Evolutionary conservation across 2,797 vertebrate species (phyloP), one percentile per base, ranked within the genome.

Genomic region (Tokudaia muenninki): DNA sequence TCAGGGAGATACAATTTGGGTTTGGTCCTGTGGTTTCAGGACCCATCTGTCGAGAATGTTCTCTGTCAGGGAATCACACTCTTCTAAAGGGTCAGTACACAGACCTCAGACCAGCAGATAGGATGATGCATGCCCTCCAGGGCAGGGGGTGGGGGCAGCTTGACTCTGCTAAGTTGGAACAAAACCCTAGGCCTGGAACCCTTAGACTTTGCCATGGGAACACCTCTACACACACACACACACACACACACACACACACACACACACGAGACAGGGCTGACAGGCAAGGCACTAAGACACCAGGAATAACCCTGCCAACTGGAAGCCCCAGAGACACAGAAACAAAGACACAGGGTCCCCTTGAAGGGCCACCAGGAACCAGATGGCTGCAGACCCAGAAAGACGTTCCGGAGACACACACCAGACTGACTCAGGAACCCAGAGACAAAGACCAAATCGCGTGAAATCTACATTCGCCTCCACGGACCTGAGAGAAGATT

Each of bases 381-480:
- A 81, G 65, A 87, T 52, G 13, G n/a, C 82, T 21, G 50, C 59
- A 21, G 34, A 44, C 65, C 0, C 70, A 90, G 72, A 50, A 59
- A n/a, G 82, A 57, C 17, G 4, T 55, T 37, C 84, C 63, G 1
- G 29, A 41, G 95, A 70, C 79, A 4, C 47, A 16, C 37, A 34
- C n/a, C 34, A 5, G 12, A 59, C 70, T 13, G 83, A 44, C 63
- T 83, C 67, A 2, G 79, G 11, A 57, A 59, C 55, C 17, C 94
- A 13, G 63, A 80, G 61, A 90, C 94, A 95, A 95, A 94, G 87
- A 90, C 1, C 34, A 86, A 72, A 77, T 81, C 81, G 41, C 61
- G 1, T 8, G 94, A 34, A 83, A 83, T 63, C 31, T 34, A 79
- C 31, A 47, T 14, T 80, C 77, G n/a, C 92, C 83, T 19, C 63